Base-by-base conservation (phyloP, 2,797 vertebrate genomes). In the Rhynchotus rufescens region DNA sequence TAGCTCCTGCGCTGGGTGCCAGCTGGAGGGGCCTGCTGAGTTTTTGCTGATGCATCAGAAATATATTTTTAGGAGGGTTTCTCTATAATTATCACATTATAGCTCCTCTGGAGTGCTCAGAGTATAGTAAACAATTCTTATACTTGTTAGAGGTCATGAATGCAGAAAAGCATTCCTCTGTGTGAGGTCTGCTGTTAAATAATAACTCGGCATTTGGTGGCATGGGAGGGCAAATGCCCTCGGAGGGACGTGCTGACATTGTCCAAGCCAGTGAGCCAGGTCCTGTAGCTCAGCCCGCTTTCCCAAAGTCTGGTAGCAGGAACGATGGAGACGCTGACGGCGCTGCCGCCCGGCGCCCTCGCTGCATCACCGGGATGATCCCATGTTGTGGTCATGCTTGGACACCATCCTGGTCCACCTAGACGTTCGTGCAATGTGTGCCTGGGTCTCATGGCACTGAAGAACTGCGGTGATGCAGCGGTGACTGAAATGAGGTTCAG, bases 81-180 rank as follows among this genome's bases (percentile, higher is more conserved):
- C 91, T 89, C 80, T 97, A 38, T 95, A 95, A 97, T 97, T 97
- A 96, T 96, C 96, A 86, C 87, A 96, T 96, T 97, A 96, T 93
- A 94, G 85, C 74, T 87, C 57, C 86, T 94, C 86, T 86, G 90
- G 66, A 74, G 90, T 82, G 83, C 91, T 96, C 60, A 54, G 86
- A 88, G 81, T 73, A 68, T 95, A 92, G 94, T 95, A 97, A 97
- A 96, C 96, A 96, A 94, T 95, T 54, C 66, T 94, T 74, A 15
- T 79, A 83, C 90, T 96, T 91, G 90, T 94, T 93, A 85, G 94
- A 93, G 87, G 92, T 96, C 92, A 88, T 76, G 81, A 91, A 95
- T 84, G 92, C 87, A 95, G 96, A 89, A 90, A 79, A 88, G 61
- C 91, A 77, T 72, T 91, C 91, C 89, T 93, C 76, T 68, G 76